Percentiles rank a stretch among this genome's conserved stretches.
Conservation (phyloP, 2,113 vertebrate species). For the Alouatta palliata region DNA sequence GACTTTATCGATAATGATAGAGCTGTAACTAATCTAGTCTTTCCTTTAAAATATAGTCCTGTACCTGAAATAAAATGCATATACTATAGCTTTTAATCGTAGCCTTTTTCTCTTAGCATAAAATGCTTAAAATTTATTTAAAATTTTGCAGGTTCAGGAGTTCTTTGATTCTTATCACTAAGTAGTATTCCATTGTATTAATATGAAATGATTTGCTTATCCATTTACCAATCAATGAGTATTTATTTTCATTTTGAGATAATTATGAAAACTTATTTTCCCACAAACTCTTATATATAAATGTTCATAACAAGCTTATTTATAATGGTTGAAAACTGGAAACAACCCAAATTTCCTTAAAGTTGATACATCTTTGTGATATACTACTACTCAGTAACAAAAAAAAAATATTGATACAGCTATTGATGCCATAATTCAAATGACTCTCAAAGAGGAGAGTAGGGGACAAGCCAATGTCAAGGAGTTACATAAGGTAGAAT, state of each 20-base stretch:
- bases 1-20: neutral
- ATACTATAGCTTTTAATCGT: neutral
- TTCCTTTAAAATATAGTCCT: neutral
- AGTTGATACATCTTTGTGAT: neutral
- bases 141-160: neutral
- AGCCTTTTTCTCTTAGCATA: neutral
- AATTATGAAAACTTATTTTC: neutral
- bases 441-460: neutral
- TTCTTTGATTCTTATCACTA: neutral
- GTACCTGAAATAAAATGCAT: neutral
- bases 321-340: neutral
- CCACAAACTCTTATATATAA: neutral
- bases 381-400: neutral
- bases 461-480: neutral
- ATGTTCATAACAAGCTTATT: neutral
- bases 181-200: neutral
- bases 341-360: neutral
- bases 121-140: neutral
- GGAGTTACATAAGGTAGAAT: neutral
- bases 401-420: neutral
- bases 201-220: neutral
- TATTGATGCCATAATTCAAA: neutral
- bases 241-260: neutral
- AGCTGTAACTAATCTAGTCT: neutral
- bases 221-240: neutral